Conservation (phyloP, 2,888 invertebrate species). For the Barypeithes pellucidus region DNA sequence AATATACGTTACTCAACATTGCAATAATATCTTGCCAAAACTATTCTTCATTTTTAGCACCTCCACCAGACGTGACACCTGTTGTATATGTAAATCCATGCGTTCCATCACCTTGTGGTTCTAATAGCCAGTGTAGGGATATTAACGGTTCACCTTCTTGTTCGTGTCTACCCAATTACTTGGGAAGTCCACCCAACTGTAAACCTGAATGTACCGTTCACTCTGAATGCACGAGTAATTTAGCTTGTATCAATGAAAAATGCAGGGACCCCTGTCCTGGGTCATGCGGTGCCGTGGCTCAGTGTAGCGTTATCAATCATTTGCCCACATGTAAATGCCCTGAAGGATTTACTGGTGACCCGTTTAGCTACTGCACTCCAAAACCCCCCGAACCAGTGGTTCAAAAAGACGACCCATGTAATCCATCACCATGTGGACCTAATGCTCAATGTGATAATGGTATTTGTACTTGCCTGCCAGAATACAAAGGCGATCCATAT, state of each 20-base stretch:
- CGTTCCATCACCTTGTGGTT: constrained; percentile 78
- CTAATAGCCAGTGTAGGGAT: constrained; percentile 83
- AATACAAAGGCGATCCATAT: constrained; percentile 86
- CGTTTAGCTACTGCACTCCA: constrained; percentile 78
- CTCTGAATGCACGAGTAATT: constrained; percentile 81
- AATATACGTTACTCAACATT: too few relatives aligned
- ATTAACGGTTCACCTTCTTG: constrained; percentile 83
- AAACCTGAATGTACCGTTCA: constrained; percentile 86
- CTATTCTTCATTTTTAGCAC: constrained; percentile 58
- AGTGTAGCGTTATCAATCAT: constrained; percentile 84
- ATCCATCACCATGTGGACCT: constrained; percentile 87
- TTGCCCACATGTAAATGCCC: constrained; percentile 85
- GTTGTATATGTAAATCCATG: constrained; percentile 67
- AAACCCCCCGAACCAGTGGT: constrained; percentile 70
- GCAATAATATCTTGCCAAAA: too few relatives aligned
- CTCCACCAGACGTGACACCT: constrained; percentile 55
- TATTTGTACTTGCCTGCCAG: constrained; percentile 83
- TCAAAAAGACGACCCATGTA: constrained; percentile 76
- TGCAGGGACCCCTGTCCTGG: constrained; percentile 85
- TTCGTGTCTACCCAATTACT: constrained; percentile 81
- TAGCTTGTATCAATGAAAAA: constrained; percentile 84
- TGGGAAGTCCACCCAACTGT: constrained; percentile 86
- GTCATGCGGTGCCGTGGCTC: constrained; percentile 79
- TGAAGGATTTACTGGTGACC: constrained; percentile 77
- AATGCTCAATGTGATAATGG: constrained; percentile 87